Base-by-base conservation (phyloP, 2,888 invertebrate species). In the Eudasyphora cyanicolor region DNA sequence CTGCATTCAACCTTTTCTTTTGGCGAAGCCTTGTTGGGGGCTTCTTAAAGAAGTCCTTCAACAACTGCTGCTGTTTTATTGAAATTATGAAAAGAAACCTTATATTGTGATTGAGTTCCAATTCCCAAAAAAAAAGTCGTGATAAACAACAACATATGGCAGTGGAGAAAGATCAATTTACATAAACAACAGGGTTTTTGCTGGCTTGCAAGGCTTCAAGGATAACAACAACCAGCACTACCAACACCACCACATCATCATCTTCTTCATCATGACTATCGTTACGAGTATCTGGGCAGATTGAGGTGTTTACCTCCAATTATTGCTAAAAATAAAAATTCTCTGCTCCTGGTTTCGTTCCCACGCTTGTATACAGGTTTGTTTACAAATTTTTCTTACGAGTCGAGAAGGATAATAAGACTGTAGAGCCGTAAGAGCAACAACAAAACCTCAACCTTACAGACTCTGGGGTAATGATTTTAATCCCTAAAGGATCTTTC, bases 71-170 rank as follows among this genome's bases (percentile, higher is more conserved):
- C 49, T 49, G 45, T 27, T 67, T 64, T 38, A 4, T 7, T n/a
- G n/a, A n/a, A n/a, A n/a, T 38, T 67, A 21, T 67, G 27, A n/a
- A 0, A 14, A 24, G 57, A 57, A 57, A 57, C 75, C 84, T 83
- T 83, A 82, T 21, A 70, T 57, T 21, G 14, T 45, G 14, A 57
- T 24, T 10, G 8, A 57, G 57, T 21, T 54, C 10, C 21, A 24
- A 24, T 45, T n/a, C 45, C n/a, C 38, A 38, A 38, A 38, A 8
- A 38, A 14, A 38, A 49, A 24, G 42, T 38, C 69, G 5, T 42
- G 12, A 76, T 67, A 81, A 86, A 84, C 76, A 82, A 81, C 76
- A 86, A 79, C 87, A 87, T 87, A 86, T 87, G 87, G 82, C 60
- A n/a, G n/a, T 14, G 42, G 29, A 12, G n/a, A 67, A 77, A 82